Evolutionary conservation across 2,888 invertebrate species (phyloP), one percentile per base, ranked within the genome.

Genomic region (Suillia variegata): DNA sequence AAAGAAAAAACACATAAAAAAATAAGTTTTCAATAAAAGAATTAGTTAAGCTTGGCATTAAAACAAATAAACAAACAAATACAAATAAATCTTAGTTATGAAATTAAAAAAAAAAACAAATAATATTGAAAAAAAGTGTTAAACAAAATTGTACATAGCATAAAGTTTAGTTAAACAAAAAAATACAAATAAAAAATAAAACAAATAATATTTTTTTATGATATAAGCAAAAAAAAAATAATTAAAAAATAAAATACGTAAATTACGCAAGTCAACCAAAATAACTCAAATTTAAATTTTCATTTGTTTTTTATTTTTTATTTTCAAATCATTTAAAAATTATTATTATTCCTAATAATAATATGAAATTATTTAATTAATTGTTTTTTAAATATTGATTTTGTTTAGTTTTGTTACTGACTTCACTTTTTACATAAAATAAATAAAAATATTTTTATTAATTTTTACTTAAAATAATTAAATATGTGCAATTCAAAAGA

Each of bases 191-290:
- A 54, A 54, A 58, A 59, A 45, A n/a, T n/a, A n/a, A n/a, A n/a
- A n/a, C n/a, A 21, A 24, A 26, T 63, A 58, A 61, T 63, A 67
- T 65, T 67, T 67, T 68, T 70, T 72, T 69, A 61, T 67, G 70
- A 74, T 70, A 74, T 74, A 72, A 73, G 74, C 70, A 71, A 70
- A 70, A 59, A 67, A 67, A 62, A 68, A 55, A 62, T 59, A 70
- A 61, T 54, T 22, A 52, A 52, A 31, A 31, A 52, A 52, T 1
- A 51, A 52, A 17, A 34, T 38, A 38, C 38, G 38, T 38, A 38
- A 38, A 38, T n/a, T 6, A 38, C 15, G n/a, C 38, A 38, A 38
- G 38, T 38, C 38, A 38, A 38, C n/a, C 15, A n/a, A 38, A 13
- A 38, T 13, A 38, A 26, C 5, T 26, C n/a, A n/a, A n/a, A n/a